Conservation (phyloP, 2,797 vertebrate genomes). For the Sciurus carolinensis region DNA sequence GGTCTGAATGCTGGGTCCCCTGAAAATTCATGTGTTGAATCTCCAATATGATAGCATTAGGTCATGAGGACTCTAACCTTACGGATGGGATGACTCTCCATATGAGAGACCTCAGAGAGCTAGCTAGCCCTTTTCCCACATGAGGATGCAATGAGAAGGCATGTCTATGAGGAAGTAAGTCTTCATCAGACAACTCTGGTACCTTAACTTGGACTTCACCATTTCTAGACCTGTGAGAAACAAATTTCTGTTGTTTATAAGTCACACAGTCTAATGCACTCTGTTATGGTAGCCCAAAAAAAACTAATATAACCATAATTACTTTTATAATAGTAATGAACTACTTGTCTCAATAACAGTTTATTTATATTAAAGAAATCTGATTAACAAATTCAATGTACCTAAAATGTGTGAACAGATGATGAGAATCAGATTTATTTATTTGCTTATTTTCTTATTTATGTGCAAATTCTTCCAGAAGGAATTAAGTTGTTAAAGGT, state of each 20-base stretch:
- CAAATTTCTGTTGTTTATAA: background rate
- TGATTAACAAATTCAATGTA: slow-evolving; percentile 19
- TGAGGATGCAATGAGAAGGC: fast-evolving
- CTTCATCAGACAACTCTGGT: background rate
- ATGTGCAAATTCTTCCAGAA: background rate
- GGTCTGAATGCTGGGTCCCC: background rate
- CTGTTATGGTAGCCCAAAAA: background rate
- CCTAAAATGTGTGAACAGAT: background rate
- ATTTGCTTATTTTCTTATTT: slow-evolving; percentile 10
- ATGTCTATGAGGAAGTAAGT: background rate
- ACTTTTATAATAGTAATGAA: background rate
- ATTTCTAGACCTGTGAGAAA: background rate
- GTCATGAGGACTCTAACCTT: background rate
- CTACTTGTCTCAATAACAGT: background rate
- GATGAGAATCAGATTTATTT: slow-evolving; percentile 2
- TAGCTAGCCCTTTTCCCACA: too few species aligned
- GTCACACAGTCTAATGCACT: background rate
- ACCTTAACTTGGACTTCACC: background rate
- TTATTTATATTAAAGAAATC: slow-evolving; percentile 32
- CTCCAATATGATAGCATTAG: background rate
- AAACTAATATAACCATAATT: background rate
- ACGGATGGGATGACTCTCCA: background rate
- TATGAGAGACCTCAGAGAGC: background rate
- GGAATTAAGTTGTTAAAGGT: background rate
- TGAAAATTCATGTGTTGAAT: background rate